Percentiles rank a stretch among this genome's conserved stretches.
Evolutionary conservation across 2,888 invertebrate species (phyloP).

Genomic region (Cistogaster globosa): DNA sequence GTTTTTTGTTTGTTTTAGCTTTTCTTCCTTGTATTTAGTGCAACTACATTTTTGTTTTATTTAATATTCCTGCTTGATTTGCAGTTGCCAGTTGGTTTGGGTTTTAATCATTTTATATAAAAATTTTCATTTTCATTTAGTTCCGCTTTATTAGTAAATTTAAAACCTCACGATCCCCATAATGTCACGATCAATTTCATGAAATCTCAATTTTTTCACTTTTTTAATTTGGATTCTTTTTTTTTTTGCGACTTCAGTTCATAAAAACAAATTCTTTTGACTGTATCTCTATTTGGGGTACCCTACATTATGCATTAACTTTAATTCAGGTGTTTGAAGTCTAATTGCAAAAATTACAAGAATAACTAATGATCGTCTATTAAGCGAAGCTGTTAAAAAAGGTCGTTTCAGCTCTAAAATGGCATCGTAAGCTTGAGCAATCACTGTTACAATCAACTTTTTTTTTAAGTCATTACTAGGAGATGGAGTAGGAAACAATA

Average conservation of each 20-base stretch:
- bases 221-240: conserved; percentile 16
- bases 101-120: conserved; percentile 46
- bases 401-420: no score
- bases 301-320: conserved; percentile 24
- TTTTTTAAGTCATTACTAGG: no score
- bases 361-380: no score
- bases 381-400: no score
- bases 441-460: no score
- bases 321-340: neutral
- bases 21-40: neutral
- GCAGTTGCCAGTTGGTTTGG: conserved; percentile 14
- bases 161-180: conserved; percentile 72
- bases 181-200: conserved; percentile 73
- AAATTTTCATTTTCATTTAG: conserved; percentile 70
- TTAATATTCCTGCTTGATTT: conserved; percentile 18
- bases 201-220: conserved; percentile 71
- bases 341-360: no score
- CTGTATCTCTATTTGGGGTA: conserved; percentile 36
- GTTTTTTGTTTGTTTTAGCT: conserved; percentile 5
- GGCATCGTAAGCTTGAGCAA: no score
- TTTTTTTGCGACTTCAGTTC: conserved; percentile 51
- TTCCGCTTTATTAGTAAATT: conserved; percentile 73
- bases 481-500: no score
- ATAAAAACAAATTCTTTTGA: conserved; percentile 64
- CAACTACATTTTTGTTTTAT: conserved; percentile 12